These are phyloP conservation scores for Scalopus aquaticus DNA, from an alignment of 2,113 vertebrate genomes.

Conservation along the genomic window DNA sequence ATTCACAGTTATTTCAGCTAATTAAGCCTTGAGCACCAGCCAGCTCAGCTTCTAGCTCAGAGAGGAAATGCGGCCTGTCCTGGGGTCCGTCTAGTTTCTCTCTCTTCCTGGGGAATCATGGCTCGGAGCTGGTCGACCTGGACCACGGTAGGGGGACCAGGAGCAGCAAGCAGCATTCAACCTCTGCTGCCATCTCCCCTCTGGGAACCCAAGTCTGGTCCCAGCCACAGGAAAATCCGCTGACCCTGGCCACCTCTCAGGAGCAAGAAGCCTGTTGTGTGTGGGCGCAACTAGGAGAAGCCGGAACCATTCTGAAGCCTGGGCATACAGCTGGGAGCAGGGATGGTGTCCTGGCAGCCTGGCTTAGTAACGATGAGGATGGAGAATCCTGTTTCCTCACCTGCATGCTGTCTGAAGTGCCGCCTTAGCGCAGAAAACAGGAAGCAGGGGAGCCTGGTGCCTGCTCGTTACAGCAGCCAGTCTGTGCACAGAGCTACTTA, in stretches of 20 bases:
- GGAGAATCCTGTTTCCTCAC: background rate
- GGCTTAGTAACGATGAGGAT: background rate
- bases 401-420: background rate
- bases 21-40: conserved; percentile 68
- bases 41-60: conserved; percentile 57
- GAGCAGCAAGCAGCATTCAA: fast-evolving
- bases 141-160: fast-evolving
- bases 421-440: no score
- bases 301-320: background rate
- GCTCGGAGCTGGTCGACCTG: background rate
- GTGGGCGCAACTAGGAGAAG: background rate
- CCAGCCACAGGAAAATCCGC: background rate
- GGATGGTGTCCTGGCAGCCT: background rate
- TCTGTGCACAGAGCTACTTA: background rate
- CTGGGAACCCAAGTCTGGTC: background rate
- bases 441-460: background rate
- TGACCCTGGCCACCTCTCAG: background rate
- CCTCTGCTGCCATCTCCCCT: background rate
- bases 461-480: fast-evolving
- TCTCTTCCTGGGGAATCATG: background rate
- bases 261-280: background rate
- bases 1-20: conserved; percentile 69
- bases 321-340: background rate
- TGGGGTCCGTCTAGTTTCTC: background rate
- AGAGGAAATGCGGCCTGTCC: background rate